Evolutionary conservation across 2,797 vertebrate genomes (phyloP), one percentile per base, ranked within the genome.

Genomic region (Coracias cyanogaster): DNA sequence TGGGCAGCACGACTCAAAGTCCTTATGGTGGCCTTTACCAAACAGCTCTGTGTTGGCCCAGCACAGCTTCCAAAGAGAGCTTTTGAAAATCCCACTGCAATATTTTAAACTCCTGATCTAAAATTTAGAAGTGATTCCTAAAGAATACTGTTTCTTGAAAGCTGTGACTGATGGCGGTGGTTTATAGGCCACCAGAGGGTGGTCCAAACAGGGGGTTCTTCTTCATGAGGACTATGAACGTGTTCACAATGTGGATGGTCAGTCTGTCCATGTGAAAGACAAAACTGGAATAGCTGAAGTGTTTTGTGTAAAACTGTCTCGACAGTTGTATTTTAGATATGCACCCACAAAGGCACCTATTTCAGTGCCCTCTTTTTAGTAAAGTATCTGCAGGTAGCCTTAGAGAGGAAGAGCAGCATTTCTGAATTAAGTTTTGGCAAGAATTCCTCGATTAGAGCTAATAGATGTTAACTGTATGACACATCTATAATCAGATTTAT

Each of bases 101-200:
- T 39, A 24, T 21, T 66, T 82, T 20, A 37, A 93, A 66, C 8
- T 60, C 28, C n/a, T 22, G 9, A 41, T 49, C n/a, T 43, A 11
- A 83, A 33, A 17, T 55, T 86, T 54, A 70, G 60, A 49, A 89
- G 28, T 1, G 0, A 66, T 35, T 64, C 58, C 66, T 61, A 49
- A 35, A 62, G 31, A 41, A 79, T 9, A 39, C 4, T 10, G 15
- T 14, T 81, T 45, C 54, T 55, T 67, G 25, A 77, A 43, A 82
- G 65, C 26, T 0, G 0, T 26, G 61, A 55, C 2, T 24, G 20
- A 17, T 76, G 55, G 37, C 69, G 31, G 21, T 71, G 49, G 33
- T 71, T 87, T 78, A 54, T 17, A 57, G 41, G 19, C 22, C 25
- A 31, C 65, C 37, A 37, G 37, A 11, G 12, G 37, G 37, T 37